A percentile compares a stretch with the other conserved stretches of the same genome.
These are phyloP conservation scores for Amia ocellicauda DNA, from an alignment of 2,113 vertebrate species.

Conservation along the genomic window DNA sequence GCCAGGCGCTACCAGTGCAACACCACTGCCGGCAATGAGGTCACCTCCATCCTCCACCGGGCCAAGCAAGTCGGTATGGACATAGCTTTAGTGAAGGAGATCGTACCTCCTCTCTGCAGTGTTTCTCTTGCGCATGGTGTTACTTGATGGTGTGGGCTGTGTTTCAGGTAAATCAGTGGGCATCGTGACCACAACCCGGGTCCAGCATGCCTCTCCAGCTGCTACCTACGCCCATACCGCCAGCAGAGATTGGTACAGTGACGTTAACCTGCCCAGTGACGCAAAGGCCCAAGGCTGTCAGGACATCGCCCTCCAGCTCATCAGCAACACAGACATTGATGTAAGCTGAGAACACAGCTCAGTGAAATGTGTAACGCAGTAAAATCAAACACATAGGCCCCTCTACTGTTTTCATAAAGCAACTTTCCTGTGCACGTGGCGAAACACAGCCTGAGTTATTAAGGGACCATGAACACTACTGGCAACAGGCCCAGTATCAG, in stretches of 20 bases:
- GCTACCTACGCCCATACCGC: slow-evolving; percentile 61
- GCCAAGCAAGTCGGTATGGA: slow-evolving; percentile 63
- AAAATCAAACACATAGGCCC: no score
- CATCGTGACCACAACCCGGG: slow-evolving; percentile 69
- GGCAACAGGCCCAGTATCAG: no score
- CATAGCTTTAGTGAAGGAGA: background rate
- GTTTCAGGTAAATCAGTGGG: slow-evolving; percentile 71
- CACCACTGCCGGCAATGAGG: slow-evolving; percentile 55
- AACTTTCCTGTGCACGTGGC: background rate
- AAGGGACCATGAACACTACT: no score
- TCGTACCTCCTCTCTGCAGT: no score
- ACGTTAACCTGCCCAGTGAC: slow-evolving; percentile 42
- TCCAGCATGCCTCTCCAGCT: slow-evolving; percentile 71
- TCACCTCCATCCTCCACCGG: slow-evolving; percentile 62
- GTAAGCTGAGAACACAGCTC: slow-evolving; percentile 45
- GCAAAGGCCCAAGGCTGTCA: slow-evolving; percentile 50
- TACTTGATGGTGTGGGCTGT: no score
- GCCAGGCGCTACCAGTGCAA: slow-evolving; percentile 46
- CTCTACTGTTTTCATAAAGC: background rate
- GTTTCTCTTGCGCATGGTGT: no score
- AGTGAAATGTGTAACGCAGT: no score
- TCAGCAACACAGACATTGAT: slow-evolving; percentile 69
- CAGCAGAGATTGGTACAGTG: slow-evolving; percentile 66
- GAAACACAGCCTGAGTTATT: no score
- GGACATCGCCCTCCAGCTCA: slow-evolving; percentile 68